Evolutionary conservation across 2,888 invertebrate species (phyloP), one percentile per base, ranked within the genome.

Genomic region (Drosophila birchii): DNA sequence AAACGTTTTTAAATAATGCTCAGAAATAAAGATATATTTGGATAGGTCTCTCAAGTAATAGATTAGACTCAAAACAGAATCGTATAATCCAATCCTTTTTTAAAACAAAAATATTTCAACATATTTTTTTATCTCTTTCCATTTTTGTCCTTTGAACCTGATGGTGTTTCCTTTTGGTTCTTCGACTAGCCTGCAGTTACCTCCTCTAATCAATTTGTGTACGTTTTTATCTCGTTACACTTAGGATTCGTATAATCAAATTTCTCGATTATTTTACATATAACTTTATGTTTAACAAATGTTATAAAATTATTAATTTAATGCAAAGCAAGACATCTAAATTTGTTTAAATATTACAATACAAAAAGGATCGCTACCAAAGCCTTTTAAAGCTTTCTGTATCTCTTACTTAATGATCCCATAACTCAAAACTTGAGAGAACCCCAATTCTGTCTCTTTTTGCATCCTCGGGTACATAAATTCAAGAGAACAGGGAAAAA

Each of bases 401-500:
- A 14, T 53, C 32, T 16, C 6, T 20, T 16, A 53, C 26, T 47
- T 41, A 67, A 67, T 68, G 71, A 41, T 56, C 20, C 57, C 47
- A 68, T 68, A 70, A 70, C 56, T 70, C 60, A 72, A 59, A 53
- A 69, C 51, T 32, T 26, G 41, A 39, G 29, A 12, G 26, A 38
- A 44, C 54, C 36, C 23, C 38, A 29, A 16, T 51, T 36, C 36
- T 29, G 51, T 64, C 66, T 26, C 49, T 51, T 14, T 51, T 49
- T 66, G 64, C 41, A 64, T 36, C 29, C 66, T 45, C 34, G 32
- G 43, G 36, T 38, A 66, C 36, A 54, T 66, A 44, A 51, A 43
- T 36, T 20, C 20, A 23, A 20, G 51, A 26, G 12, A 23, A 23
- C 32, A 56, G 29, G 75, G 49, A 75, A 76, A 83, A 84, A 89